Evolutionary conservation across 2,797 vertebrate genomes (phyloP), one percentile per base, ranked within the genome.

Genomic region (Lemur catta): DNA sequence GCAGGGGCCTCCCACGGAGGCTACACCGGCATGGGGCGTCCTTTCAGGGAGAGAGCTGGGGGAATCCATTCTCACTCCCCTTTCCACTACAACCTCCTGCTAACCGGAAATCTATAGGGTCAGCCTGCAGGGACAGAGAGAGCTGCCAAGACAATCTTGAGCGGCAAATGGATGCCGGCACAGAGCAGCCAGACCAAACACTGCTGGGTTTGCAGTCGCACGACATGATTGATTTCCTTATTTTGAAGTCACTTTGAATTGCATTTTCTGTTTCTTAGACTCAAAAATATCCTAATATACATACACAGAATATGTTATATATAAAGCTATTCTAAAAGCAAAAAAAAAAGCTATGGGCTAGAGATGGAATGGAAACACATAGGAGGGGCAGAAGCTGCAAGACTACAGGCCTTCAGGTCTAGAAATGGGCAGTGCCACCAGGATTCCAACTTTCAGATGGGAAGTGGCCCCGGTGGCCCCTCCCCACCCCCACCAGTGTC

Each of bases 391-490:
- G 35, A 63, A 28, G 4, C 24, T 10, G 10, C 13, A 28, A 26
- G 55, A 43, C 30, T 48, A 7, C 3, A 14, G 18, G 14, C 24
- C 26, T 22, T 24, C 69, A 38, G 63, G 33, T 2, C 75, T 13
- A 43, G 75, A 52, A 22, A 69, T 0, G 0, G 89, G 24, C 24
- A 13, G 35, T 18, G 20, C 9, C 78, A 57, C 35, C 35, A 41
- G 35, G 75, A 59, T 30, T 35, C 33, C 55, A 18, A 3, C 55
- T 20, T 6, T 38, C 14, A 6, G 6, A 14, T 13, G 14, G 17
- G 30, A 35, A 76, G 48, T 28, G 43, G 38, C 52, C 30, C 3
- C 7, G 0, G 0, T 1, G 61, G 1, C 1, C 0, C 30, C 35
- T 0, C 24, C 61, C 15, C 0, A 0, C 7, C 15, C 63, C 33